Evolutionary conservation across 1,140 invertebrate genomes (phyloP), one percentile per base, ranked within the genome.

Genomic region (Magallana gigas): DNA sequence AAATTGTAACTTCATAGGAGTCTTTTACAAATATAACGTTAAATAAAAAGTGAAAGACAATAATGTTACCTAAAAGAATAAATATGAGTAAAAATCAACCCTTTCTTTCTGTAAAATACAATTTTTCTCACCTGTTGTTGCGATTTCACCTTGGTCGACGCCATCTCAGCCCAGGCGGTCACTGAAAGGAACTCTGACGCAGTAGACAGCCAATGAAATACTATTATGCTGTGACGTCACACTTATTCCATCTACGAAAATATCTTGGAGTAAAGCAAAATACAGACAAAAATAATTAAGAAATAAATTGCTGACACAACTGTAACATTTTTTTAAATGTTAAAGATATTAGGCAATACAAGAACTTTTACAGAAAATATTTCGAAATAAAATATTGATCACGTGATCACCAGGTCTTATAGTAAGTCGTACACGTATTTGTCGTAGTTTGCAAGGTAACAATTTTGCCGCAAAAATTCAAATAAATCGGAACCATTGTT

Each of bases 61-160:
- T 48, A 48, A 48, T 48, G 36, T 48, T 48, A 48, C 36, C 5
- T 48, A 3, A 4, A 48, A 48, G 36, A 48, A 48, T 48, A 48
- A 48, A 48, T 48, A 48, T 2, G 36, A 48, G 36, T 48, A 48
- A 48, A 48, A 48, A 48, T 48, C 36, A 48, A 48, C 5, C 3
- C 36, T 48, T 48, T 1, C 14, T 83, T 83, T 11, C 81, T 48
- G n/a, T 57, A n/a, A 9, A 83, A 83, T 57, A 83, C 12, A 3
- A 57, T 57, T 83, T n/a, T 59, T 82, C 60, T 64, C 56, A 82
- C 80, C 76, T 76, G 64, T 82, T 85, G 86, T 83, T 83, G 57
- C n/a, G 83, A 14, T 90, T 83, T 86, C 58, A 88, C 84, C 87
- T 85, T 84, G 84, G 84, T 62, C 60, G 86, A 76, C 84, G 89